These are phyloP conservation scores for Caenorhabditis japonica DNA, from an alignment of 2,888 invertebrate species.

Conservation along the genomic window DNA sequence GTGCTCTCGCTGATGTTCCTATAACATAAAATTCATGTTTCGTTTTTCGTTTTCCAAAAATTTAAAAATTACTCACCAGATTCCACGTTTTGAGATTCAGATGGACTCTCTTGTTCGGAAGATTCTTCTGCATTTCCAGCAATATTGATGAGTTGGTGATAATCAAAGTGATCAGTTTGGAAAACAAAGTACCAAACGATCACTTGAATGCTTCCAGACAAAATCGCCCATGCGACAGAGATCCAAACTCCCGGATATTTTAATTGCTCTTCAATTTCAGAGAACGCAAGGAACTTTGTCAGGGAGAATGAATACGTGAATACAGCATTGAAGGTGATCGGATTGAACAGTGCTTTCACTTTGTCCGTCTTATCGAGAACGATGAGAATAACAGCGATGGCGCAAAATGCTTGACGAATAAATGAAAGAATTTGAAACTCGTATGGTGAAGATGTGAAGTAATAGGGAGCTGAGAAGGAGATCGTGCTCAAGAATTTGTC, in stretches of 20 bases:
- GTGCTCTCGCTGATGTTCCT: background rate
- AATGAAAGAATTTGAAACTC: constrained; percentile 50
- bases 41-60: no score
- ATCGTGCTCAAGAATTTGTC: constrained; percentile 3
- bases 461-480: constrained; percentile 32
- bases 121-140: constrained; percentile 4
- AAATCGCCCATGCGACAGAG: constrained; percentile 55
- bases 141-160: constrained; percentile 45
- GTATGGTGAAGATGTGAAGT: constrained; percentile 42
- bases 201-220: constrained; percentile 35
- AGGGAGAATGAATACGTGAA: constrained; percentile 62
- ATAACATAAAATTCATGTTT: no score
- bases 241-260: constrained; percentile 66
- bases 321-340: constrained; percentile 39
- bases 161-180: constrained; percentile 42
- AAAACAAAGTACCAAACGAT: constrained; percentile 56
- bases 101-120: constrained; percentile 1
- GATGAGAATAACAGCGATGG: constrained; percentile 33
- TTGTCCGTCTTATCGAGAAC: constrained; percentile 37
- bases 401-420: constrained; percentile 33
- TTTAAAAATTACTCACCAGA: constrained; percentile 4
- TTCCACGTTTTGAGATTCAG: constrained; percentile 16
- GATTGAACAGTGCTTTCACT: constrained; percentile 24
- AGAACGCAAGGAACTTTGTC: constrained; percentile 70
- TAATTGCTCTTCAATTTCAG: constrained; percentile 63